Percentiles rank a stretch among this genome's conserved stretches.
phyloP scores from a whole-genome alignment of 2,113 vertebrate genomes.

The Mustela nigripes region DNA sequence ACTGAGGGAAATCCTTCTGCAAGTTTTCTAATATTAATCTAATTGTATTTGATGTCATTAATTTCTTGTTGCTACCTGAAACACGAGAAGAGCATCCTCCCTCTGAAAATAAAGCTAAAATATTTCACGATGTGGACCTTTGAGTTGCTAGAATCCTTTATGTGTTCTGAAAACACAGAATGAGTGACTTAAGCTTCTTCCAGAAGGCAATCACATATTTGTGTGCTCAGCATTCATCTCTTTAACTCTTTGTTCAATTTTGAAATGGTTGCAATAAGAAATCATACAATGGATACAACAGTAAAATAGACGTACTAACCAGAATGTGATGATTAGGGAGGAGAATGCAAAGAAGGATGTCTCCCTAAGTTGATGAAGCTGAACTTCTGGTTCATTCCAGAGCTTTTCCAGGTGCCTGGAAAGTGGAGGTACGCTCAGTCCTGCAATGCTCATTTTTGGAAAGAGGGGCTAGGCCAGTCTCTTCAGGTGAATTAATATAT shows the following conservation, averaged over 20 bases:
- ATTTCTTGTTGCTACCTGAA: too few relatives aligned
- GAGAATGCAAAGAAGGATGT: not conserved
- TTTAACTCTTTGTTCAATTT: not conserved
- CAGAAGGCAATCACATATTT: not conserved
- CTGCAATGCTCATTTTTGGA: not conserved
- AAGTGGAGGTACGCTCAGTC: not conserved
- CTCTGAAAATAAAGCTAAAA: not conserved
- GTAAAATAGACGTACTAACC: too few relatives aligned
- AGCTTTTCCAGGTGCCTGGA: not conserved
- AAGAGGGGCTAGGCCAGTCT: not conserved
- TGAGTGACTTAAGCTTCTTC: not conserved
- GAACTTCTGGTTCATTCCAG: not conserved
- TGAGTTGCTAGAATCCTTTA: not conserved
- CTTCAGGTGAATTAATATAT: not conserved
- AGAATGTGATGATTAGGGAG: not conserved
- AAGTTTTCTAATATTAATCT: not conserved
- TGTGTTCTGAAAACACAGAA: not conserved
- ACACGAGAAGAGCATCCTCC: too few relatives aligned
- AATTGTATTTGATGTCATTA: not conserved
- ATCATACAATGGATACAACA: not conserved
- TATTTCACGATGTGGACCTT: rapidly evolving
- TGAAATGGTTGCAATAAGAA: not conserved
- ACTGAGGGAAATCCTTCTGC: not conserved
- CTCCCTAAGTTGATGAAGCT: not conserved
- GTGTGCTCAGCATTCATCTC: not conserved